Evolutionary conservation across 2,888 invertebrate species (phyloP).

Genomic region (Epistrophe eligans): DNA sequence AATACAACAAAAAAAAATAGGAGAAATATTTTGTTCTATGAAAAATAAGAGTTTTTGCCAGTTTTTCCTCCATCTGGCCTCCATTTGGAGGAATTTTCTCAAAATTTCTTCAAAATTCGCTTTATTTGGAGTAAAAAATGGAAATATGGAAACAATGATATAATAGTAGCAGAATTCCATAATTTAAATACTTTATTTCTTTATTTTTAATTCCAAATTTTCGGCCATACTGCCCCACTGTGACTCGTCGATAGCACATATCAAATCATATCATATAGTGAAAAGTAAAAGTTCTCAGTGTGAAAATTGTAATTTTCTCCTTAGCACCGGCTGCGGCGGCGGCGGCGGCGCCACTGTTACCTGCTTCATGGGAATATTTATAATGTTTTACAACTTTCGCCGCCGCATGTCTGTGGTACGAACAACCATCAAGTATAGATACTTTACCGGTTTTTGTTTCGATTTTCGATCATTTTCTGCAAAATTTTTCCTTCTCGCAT

Average conservation of each 20-base stretch:
- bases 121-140: too few species aligned
- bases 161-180: too few species aligned
- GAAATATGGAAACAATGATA: too few species aligned
- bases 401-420: slow-evolving; percentile 11
- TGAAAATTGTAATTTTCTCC: slow-evolving; percentile 55
- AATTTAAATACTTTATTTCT: too few species aligned
- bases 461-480: slow-evolving; percentile 54
- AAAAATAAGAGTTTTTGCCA: too few species aligned
- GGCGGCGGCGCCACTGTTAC: neutral
- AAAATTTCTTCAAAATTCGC: too few species aligned
- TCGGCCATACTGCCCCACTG: neutral
- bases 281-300: slow-evolving; percentile 71
- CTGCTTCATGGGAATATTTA: neutral
- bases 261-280: slow-evolving; percentile 21
- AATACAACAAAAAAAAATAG: too few species aligned
- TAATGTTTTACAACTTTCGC: slow-evolving; percentile 59
- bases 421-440: neutral
- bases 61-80: too few species aligned
- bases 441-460: slow-evolving; percentile 32
- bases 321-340: neutral
- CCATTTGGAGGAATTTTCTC: too few species aligned
- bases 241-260: neutral
- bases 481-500: slow-evolving; percentile 52
- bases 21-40: too few species aligned
- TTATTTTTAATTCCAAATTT: neutral